Percentiles rank a stretch among this genome's conserved stretches.
Conservation (phyloP, 2,113 vertebrate species). For the Saimiri boliviensis region DNA sequence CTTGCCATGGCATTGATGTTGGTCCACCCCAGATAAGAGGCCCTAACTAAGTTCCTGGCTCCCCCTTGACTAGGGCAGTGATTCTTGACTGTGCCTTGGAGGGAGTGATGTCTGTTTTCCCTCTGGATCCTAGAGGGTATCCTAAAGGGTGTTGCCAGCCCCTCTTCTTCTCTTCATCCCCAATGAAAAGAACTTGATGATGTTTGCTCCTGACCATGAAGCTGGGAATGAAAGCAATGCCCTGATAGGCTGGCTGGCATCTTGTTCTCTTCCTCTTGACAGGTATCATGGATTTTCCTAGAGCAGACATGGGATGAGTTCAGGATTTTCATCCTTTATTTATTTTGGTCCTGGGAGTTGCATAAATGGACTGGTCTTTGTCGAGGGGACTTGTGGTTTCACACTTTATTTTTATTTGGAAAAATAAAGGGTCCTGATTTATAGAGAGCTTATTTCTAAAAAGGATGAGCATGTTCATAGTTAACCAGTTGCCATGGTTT, state of each 20-base stretch:
- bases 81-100: background rate
- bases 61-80: background rate
- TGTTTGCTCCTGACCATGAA: rapidly evolving
- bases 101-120: background rate
- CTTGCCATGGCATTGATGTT: background rate
- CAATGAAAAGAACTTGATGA: background rate
- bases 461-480: conserved; percentile 27
- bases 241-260: background rate
- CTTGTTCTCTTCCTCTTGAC: background rate
- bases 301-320: background rate
- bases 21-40: too few species aligned
- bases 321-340: background rate
- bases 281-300: background rate
- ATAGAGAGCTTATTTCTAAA: conserved; percentile 10
- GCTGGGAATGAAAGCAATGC: too few species aligned
- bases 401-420: conserved; percentile 47
- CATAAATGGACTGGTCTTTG: background rate
- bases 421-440: conserved; percentile 51
- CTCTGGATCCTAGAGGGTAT: background rate
- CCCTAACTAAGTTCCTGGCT: background rate
- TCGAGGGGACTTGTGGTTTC: background rate
- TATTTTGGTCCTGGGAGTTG: background rate
- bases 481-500: conserved; percentile 64
- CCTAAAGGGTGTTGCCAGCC: background rate
- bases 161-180: background rate